Evolutionary conservation across 2,888 invertebrate genomes (phyloP).

Genomic region (Lagria hirta): DNA sequence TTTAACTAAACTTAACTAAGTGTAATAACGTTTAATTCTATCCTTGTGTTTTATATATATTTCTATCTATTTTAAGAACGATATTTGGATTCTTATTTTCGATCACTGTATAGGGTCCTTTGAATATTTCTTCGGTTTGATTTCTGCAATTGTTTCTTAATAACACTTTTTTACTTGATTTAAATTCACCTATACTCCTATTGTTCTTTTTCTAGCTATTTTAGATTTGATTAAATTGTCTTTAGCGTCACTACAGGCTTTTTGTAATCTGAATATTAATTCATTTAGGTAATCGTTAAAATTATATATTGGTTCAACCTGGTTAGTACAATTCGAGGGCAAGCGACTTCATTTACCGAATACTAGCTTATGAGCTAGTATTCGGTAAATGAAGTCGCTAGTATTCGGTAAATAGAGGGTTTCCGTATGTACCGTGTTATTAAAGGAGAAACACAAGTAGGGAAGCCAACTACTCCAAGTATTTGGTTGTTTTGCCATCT

Average conservation of each 20-base stretch:
- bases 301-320: constrained; percentile 6
- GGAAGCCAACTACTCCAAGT: constrained; percentile 16
- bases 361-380: no score
- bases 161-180: constrained; percentile 6
- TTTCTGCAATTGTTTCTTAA: constrained; percentile 2
- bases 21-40: no score
- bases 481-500: constrained; percentile 8
- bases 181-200: constrained; percentile 1
- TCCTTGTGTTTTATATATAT: no score
- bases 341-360: constrained; percentile 4
- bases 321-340: constrained; percentile 1
- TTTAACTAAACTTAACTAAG: no score
- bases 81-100: constrained; percentile 5
- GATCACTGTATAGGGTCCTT: constrained; percentile 5
- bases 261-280: constrained; percentile 12
- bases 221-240: constrained; percentile 8
- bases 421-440: constrained; percentile 13
- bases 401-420: constrained; percentile 7
- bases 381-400: no score
- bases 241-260: constrained; percentile 5
- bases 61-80: not conserved
- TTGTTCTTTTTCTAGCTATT: not conserved
- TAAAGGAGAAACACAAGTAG: constrained; percentile 19
- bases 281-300: constrained; percentile 6
- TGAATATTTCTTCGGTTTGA: constrained; percentile 1